Base-by-base conservation (phyloP, 2,113 vertebrate species). In the Athene cunicularia region DNA sequence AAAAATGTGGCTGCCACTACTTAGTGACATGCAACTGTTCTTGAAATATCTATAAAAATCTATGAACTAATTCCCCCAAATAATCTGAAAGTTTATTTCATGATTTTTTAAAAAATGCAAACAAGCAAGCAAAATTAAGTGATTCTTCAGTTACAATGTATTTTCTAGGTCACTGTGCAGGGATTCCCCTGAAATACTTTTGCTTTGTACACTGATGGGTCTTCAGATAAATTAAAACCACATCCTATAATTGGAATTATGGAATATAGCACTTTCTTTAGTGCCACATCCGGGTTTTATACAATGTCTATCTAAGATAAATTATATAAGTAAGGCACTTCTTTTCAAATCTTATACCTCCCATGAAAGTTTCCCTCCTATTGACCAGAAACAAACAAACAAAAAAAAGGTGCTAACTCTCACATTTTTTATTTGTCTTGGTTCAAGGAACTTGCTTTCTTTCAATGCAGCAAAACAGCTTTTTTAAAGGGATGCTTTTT, bases 181-280 rank as follows among this genome's bases (percentile, higher is more conserved):
- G 20, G 18, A 39, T 79, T 94, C 49, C 23, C 37, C n/a, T 43
- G 32, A 72, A 79, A 88, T 63, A 52, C 4, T 3, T 47, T 64
- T 71, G 5, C 18, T 82, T 75, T 20, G 59, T 92, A 55, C 16
- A 16, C 5, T 68, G 22, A 28, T 23, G 8, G 1, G 1, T 32
- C 18, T 53, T 85, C 11, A 53, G 4, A 58, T 21, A 70, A 86
- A 55, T 55, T 41, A 59, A 67, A 85, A n/a, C 6, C 32, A 23
- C 11, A 79, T 2, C 0, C 1, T 18, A 6, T 47, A 45, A 9
- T 1, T 62, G 17, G 3, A 75, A 37, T 75, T 63, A 80, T 3
- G 4, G 8, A 27, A 3, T 59, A 55, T 45, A 10, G 5, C 13
- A 39, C 8, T 47, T 82, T n/a, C 13, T 75, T 68, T 75, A 63